Percentiles rank a stretch among this genome's conserved stretches.
Conservation (phyloP, 2,797 vertebrate species). For the Lagodon rhomboides region DNA sequence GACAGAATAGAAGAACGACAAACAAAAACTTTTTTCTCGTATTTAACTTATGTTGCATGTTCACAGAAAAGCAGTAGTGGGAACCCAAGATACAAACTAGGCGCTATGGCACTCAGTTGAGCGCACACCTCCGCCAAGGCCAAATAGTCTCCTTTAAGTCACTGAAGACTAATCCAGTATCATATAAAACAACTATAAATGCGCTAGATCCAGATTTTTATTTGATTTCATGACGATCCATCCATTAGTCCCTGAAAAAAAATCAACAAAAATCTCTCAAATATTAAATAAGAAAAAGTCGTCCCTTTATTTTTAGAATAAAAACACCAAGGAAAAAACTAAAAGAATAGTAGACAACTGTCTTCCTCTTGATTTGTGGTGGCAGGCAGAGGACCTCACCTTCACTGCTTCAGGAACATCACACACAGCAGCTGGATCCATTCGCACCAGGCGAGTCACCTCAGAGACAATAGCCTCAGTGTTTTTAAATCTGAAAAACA, state of each 20-base stretch:
- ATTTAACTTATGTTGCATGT: constrained; percentile 10
- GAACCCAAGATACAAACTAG: not conserved
- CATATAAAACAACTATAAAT: too few species aligned
- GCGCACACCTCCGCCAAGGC: too few species aligned
- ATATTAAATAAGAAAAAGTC: too few species aligned
- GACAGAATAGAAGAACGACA: not conserved
- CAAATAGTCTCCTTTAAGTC: too few species aligned
- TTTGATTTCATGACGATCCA: too few species aligned
- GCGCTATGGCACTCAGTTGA: too few species aligned
- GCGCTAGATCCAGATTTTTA: too few species aligned
- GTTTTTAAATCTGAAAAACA: constrained; percentile 92
- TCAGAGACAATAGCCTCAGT: constrained; percentile 95
- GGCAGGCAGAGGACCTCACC: constrained; percentile 75
- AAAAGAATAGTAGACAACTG: not conserved
- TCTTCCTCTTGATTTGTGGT: not conserved
- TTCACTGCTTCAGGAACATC: constrained; percentile 96
- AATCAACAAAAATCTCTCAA: too few species aligned
- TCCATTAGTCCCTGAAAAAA: too few species aligned
- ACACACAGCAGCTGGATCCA: constrained; percentile 95
- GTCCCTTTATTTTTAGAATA: not conserved
- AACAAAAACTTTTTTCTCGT: not conserved
- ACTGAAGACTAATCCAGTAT: too few species aligned
- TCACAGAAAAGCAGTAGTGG: not conserved
- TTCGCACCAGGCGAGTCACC: constrained; percentile 94
- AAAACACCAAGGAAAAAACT: not conserved